Evolutionary conservation across 2,113 vertebrate genomes (phyloP), one percentile per base, ranked within the genome.

Genomic region (Coracopsis vasa): DNA sequence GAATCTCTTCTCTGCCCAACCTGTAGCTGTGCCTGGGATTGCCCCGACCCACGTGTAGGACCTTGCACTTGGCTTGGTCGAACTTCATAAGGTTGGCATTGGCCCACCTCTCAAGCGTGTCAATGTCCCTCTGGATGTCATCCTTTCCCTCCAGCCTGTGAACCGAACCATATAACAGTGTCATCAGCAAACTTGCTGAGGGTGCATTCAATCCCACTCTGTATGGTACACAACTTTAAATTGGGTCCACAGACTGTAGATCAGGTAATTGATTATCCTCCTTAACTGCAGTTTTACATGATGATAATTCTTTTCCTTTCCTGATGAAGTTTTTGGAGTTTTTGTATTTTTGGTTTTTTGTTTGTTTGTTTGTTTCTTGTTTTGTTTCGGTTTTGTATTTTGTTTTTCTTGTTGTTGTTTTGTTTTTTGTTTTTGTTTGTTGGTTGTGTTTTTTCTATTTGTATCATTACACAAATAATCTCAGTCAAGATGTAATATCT

Each of bases 201-300:
- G 33, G 8, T 14, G 20, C 54, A 23, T 20, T n/a, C 33, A n/a
- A 23, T 58, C 6, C 20, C 33, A 23, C 33, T 4, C 45, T 90
- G 95, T 96, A 96, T 95, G 94, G 90, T 93, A 90, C 88, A 80
- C 86, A 88, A 73, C 94, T 91, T 96, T 92, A 96, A 95, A 95
- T 91, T 78, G 62, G 51, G 39, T 88, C 86, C 91, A 86, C 60
- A 70, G 71, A 64, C 33, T 80, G 50, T 73, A 83, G 72, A 78
- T 62, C 86, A 85, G 48, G 61, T 81, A 97, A 94, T 85, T 92
- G 79, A 91, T 93, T 96, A 62, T 83, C 29, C 47, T 75, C 77
- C 45, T 81, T 88, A 84, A 65, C 67, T 88, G 86, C 78, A 86
- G 95, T 82, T 93, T 93, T 90, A 79, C 79, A 60, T 19, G 73